Evolutionary conservation across 2,113 vertebrate species (phyloP).

Genomic region (Poeciliopsis occidentalis): DNA sequence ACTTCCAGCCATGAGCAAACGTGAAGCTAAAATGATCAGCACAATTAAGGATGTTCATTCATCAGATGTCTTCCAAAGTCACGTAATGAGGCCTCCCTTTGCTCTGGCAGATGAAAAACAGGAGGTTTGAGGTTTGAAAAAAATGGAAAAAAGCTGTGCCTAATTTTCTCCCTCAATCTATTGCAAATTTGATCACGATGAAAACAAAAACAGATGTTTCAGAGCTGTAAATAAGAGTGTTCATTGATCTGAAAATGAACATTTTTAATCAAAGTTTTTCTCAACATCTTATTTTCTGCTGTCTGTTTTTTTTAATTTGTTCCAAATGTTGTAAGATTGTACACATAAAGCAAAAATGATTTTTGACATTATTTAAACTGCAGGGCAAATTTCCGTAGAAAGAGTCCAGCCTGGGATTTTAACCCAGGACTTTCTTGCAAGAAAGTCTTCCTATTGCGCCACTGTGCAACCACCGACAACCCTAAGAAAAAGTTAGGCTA

Average conservation of each 20-base stretch:
- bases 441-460: no score
- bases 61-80: conserved; percentile 46
- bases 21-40: conserved; percentile 52
- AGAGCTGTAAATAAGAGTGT: background rate
- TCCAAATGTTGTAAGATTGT: background rate
- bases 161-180: background rate
- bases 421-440: no score
- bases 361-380: no score
- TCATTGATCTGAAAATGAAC: background rate
- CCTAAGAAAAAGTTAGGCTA: no score
- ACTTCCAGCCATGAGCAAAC: conserved; percentile 47
- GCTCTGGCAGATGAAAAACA: conserved; percentile 25
- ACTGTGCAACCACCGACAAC: no score
- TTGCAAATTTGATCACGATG: background rate
- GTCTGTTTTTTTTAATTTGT: background rate
- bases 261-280: background rate
- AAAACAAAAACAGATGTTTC: conserved; percentile 5
- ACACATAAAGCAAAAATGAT: no score
- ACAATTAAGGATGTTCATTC: conserved; percentile 60
- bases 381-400: no score
- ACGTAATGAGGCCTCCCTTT: conserved; percentile 30
- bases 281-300: background rate
- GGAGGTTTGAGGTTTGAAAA: no score
- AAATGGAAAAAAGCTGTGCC: background rate
- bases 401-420: no score